A percentile compares a stretch with the other conserved stretches of the same genome.
phyloP scores from a whole-genome alignment of 2,113 vertebrate genomes.

The Parotia lawesii region DNA sequence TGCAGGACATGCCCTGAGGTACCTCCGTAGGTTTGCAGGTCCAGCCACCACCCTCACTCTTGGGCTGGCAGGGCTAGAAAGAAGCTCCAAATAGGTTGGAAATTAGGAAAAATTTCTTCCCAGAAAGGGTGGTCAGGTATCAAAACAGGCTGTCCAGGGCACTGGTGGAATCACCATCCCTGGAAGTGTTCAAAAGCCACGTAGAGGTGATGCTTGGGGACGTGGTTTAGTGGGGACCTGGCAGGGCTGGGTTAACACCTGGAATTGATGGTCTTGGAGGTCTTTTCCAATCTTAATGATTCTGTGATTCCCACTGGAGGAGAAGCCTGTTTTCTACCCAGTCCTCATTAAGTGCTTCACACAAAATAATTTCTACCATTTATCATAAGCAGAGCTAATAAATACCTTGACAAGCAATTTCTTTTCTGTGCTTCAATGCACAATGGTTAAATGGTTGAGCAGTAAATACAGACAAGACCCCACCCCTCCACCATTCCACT shows the following conservation, averaged over 20 bases:
- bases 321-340: neutral
- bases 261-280: neutral
- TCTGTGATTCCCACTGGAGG: neutral
- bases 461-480: neutral
- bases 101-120: neutral
- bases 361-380: neutral
- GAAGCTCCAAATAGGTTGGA: neutral
- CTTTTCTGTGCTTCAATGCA: neutral
- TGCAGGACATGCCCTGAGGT: neutral
- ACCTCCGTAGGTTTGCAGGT: neutral
- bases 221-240: no score
- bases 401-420: neutral
- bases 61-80: neutral
- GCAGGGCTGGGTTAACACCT: neutral
- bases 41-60: neutral
- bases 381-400: neutral
- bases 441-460: neutral
- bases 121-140: neutral
- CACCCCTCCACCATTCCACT: neutral
- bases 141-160: neutral
- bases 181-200: neutral
- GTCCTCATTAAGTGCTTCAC: neutral
- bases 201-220: neutral
- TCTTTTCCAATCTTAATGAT: neutral
- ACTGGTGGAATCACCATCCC: neutral